phyloP scores from a whole-genome alignment of 2,113 vertebrate species.

The Cyanoderma ruficeps region DNA sequence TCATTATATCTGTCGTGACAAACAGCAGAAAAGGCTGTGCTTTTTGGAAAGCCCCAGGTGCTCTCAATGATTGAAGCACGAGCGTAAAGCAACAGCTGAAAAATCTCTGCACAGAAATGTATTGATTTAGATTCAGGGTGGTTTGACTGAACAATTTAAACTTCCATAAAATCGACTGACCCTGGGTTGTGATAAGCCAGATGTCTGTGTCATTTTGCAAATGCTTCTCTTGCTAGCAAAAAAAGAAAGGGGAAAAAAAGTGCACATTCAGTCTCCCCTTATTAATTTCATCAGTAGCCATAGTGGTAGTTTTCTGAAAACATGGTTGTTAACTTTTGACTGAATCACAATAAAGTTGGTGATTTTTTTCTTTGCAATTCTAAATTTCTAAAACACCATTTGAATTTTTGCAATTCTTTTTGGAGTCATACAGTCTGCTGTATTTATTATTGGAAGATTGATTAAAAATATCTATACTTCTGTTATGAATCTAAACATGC shows the following conservation, averaged over 20 bases:
- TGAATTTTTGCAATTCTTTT: not conserved
- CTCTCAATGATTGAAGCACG: not conserved
- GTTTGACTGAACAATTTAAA: not conserved
- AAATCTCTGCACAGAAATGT: not conserved
- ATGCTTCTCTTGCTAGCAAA: fast-evolving
- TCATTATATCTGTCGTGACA: not conserved
- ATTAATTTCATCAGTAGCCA: not conserved
- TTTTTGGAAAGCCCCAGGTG: not conserved
- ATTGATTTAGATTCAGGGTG: not conserved
- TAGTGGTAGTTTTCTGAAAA: not conserved
- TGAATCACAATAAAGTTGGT: not conserved
- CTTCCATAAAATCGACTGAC: not conserved
- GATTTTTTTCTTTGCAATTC: not conserved
- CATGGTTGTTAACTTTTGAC: not conserved
- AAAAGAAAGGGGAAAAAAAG: too few species aligned
- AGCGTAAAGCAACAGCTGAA: not conserved
- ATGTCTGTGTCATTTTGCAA: not conserved
- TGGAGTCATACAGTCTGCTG: not conserved
- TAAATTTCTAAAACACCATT: not conserved
- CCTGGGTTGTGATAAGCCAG: not conserved
- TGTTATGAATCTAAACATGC: not conserved
- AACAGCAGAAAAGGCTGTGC: too few species aligned
- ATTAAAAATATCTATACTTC: not conserved
- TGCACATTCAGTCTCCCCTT: too few species aligned
- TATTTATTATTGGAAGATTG: not conserved